These are phyloP conservation scores for Cephalopachus bancanus DNA, from an alignment of 2,797 vertebrate genomes.

Conservation along the genomic window DNA sequence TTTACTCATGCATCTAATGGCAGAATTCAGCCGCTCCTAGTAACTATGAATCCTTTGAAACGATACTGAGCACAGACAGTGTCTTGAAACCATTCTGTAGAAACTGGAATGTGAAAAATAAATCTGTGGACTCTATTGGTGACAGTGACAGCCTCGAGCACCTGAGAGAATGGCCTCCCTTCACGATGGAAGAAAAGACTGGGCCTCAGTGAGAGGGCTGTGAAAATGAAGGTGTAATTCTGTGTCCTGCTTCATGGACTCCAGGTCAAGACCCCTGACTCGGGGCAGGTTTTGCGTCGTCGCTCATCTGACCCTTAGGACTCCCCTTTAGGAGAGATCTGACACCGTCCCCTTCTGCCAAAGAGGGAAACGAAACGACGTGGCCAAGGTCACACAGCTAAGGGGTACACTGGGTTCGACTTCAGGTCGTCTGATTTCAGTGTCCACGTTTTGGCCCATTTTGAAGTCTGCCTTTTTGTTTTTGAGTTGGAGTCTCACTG, in stretches of 20 bases:
- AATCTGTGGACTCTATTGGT: not conserved
- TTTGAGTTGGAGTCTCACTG: too few species aligned
- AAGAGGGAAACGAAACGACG: not conserved
- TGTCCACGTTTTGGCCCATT: not conserved
- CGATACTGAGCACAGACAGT: not conserved
- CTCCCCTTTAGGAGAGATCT: not conserved
- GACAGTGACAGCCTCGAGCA: not conserved
- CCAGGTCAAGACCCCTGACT: not conserved
- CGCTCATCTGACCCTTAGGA: not conserved
- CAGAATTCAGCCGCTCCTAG: not conserved
- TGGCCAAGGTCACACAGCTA: not conserved
- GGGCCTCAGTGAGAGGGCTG: not conserved
- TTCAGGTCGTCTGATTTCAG: not conserved
- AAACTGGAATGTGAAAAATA: not conserved
- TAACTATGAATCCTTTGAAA: not conserved
- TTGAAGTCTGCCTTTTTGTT: not conserved
- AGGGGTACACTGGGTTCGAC: not conserved
- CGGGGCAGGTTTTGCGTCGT: not conserved
- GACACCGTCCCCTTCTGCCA: not conserved
- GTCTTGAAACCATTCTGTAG: not conserved
- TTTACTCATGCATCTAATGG: not conserved
- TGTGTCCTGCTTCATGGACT: not conserved
- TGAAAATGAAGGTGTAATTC: not conserved
- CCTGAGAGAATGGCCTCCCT: not conserved
- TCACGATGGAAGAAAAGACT: not conserved